Evolutionary conservation across 2,888 invertebrate species (phyloP).

Genomic region (Drosophila neonasuta): DNA sequence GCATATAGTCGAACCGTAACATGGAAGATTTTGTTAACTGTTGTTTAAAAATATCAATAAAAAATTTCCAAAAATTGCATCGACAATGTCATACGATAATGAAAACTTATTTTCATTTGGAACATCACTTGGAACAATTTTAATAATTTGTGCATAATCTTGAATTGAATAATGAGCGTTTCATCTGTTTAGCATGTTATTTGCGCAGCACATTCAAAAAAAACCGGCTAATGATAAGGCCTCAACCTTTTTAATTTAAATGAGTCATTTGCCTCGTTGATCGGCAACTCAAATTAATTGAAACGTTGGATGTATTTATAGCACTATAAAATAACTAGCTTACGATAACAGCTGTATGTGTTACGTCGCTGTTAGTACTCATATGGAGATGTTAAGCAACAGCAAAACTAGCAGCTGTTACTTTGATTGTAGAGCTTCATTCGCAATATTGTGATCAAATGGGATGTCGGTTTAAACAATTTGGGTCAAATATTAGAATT

Average conservation of each 20-base stretch:
- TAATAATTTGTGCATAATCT: no score
- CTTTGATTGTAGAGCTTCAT: not conserved
- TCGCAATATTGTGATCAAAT: not conserved
- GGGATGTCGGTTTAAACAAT: not conserved
- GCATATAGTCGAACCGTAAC: no score
- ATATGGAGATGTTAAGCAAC: not conserved
- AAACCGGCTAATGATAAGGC: not conserved
- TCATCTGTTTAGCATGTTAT: not conserved
- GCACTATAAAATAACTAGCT: not conserved
- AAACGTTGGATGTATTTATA: not conserved
- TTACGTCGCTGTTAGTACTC: not conserved
- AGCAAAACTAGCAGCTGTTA: conserved; percentile 9
- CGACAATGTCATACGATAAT: no score
- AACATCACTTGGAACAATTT: no score
- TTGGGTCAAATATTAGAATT: not conserved
- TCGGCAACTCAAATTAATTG: not conserved
- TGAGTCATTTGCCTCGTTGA: not conserved
- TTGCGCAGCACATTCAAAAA: not conserved
- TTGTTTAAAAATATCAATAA: no score
- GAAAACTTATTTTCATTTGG: no score
- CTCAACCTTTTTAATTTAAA: not conserved
- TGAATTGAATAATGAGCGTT: not conserved
- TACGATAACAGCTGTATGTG: conserved; percentile 2
- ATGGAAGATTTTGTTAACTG: no score
- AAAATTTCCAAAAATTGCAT: no score